These are phyloP conservation scores for Saccostrea glomerata DNA, from an alignment of 1,140 invertebrate genomes.

Conservation along the genomic window DNA sequence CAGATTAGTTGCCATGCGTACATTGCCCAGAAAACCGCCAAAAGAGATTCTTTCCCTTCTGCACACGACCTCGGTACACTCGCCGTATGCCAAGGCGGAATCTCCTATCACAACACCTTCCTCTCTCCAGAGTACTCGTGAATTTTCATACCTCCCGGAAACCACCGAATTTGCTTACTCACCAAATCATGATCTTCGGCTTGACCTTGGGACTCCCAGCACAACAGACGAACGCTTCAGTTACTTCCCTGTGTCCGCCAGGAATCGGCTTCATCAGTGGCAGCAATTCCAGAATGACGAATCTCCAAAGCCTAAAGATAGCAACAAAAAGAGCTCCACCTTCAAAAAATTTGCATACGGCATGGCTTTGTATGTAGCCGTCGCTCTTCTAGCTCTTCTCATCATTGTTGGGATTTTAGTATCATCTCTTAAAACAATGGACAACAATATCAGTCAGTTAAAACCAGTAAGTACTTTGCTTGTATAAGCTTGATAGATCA, in stretches of 20 bases:
- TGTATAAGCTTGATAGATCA: too few species aligned
- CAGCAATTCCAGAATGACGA: not conserved
- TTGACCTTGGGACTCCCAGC: not conserved
- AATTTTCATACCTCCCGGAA: not conserved
- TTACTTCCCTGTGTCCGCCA: constrained; percentile 18
- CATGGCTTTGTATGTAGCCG: not conserved
- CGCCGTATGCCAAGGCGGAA: not conserved
- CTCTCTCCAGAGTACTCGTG: not conserved
- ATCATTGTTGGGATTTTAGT: constrained; percentile 35
- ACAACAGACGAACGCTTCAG: constrained; percentile 14
- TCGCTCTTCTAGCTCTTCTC: constrained; percentile 8
- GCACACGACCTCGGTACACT: not conserved
- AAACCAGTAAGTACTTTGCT: constrained; percentile 13
- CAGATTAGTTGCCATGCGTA: constrained; percentile 19
- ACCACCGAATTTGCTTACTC: constrained; percentile 14
- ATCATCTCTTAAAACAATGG: constrained; percentile 12
- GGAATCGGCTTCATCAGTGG: not conserved
- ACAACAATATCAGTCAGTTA: constrained; percentile 14
- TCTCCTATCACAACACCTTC: not conserved
- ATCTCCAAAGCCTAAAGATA: not conserved
- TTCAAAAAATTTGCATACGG: not conserved
- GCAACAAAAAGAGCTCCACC: not conserved
- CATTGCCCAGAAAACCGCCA: constrained; percentile 41
- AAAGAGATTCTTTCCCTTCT: constrained; percentile 26
- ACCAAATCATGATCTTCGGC: not conserved